phyloP scores from a whole-genome alignment of 53 echinoderm and acorn worm genomes.

The Holothuria leucospilota region DNA sequence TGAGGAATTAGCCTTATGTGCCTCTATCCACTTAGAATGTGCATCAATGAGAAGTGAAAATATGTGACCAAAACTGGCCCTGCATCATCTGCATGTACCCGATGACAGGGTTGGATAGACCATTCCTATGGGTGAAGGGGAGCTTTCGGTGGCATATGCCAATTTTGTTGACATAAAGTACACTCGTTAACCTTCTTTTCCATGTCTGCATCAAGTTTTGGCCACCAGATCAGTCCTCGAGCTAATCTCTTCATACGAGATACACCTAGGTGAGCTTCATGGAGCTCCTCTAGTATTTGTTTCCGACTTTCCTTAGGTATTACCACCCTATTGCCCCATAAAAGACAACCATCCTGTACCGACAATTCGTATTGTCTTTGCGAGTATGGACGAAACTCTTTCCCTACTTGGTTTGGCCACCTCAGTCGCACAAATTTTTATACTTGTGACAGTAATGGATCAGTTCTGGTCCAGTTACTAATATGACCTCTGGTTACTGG shows the following conservation, averaged over 20 bases:
- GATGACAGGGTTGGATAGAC: no score
- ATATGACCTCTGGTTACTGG: background rate
- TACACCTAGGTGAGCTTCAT: slow-evolving; percentile 61
- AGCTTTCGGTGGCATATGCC: no score
- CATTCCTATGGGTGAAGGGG: no score
- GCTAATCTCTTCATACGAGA: slow-evolving; percentile 61
- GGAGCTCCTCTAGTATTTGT: slow-evolving; percentile 35
- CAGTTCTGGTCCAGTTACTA: slow-evolving; percentile 44
- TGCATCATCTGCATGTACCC: no score
- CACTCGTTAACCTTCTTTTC: slow-evolving; percentile 22
- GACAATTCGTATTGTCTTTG: background rate
- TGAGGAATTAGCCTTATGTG: background rate
- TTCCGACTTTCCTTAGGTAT: background rate
- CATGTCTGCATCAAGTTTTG: slow-evolving; percentile 49
- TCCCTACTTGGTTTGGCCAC: background rate
- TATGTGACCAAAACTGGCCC: background rate
- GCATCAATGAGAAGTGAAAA: background rate
- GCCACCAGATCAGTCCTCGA: slow-evolving; percentile 59
- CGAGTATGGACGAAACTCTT: background rate
- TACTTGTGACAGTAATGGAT: slow-evolving; percentile 41
- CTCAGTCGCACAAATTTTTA: background rate
- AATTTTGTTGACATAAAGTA: background rate
- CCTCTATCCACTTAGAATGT: slow-evolving; percentile 26
- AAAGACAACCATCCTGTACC: background rate
- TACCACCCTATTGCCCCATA: slow-evolving; percentile 22